Conservation (phyloP, 2,797 vertebrate species). For the Acrossocheilus fasciatus region DNA sequence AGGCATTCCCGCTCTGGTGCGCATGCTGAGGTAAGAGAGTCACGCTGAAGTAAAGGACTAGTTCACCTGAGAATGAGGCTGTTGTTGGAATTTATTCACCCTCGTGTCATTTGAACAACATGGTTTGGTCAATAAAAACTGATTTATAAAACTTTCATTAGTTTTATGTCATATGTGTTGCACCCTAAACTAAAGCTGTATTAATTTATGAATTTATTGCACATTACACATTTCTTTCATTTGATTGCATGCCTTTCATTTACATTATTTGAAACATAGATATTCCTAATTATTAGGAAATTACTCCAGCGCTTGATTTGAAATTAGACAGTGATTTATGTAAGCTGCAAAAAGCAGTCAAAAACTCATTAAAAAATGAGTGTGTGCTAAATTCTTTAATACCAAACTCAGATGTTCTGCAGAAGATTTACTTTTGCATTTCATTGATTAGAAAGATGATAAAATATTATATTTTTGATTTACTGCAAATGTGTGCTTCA, state of each 20-base stretch:
- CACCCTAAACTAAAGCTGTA: not conserved
- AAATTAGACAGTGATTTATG: too few species aligned
- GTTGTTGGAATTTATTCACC: not conserved
- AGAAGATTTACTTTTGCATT: too few species aligned
- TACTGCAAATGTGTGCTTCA: not conserved
- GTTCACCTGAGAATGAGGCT: not conserved
- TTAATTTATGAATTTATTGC: not conserved
- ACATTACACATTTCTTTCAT: not conserved
- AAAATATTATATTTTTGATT: not conserved
- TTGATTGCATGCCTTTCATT: not conserved
- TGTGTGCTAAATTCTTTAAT: too few species aligned
- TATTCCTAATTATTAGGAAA: not conserved
- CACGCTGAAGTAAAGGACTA: not conserved
- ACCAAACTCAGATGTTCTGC: too few species aligned
- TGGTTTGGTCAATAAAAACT: not conserved
- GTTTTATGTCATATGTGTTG: not conserved
- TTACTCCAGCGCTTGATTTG: not conserved
- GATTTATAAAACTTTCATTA: not conserved
- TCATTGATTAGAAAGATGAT: not conserved
- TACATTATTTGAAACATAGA: not conserved
- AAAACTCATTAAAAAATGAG: too few species aligned
- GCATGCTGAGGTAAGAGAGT: slow-evolving; percentile 91
- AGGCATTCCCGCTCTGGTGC: slow-evolving; percentile 94
- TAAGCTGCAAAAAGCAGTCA: too few species aligned
- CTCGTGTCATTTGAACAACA: not conserved